Evolutionary conservation across 2,888 invertebrate genomes (phyloP).

Genomic region (Drosophila neotestacea): DNA sequence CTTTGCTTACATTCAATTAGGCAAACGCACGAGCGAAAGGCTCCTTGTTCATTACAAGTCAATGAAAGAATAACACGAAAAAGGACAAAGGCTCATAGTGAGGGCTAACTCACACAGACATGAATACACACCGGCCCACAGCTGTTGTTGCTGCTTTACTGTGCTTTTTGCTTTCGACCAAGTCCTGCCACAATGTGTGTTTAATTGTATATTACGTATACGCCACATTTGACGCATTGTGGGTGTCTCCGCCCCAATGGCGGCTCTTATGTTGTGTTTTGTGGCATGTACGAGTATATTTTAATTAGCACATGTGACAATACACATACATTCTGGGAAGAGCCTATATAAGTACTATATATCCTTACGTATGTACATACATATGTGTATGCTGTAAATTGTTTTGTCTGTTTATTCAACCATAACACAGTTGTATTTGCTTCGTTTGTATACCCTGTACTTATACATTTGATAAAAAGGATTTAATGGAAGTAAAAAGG

Average conservation of each 20-base stretch:
- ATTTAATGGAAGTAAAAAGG: no score
- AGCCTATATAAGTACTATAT: slow-evolving; percentile 12
- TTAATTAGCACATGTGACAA: slow-evolving; percentile 65
- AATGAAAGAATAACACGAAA: slow-evolving; percentile 49
- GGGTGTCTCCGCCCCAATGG: slow-evolving; percentile 18
- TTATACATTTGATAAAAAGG: neutral
- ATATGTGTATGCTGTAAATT: slow-evolving; percentile 31
- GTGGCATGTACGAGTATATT: slow-evolving; percentile 54
- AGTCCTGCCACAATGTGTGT: slow-evolving; percentile 46
- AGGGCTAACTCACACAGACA: neutral
- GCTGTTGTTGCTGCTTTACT: slow-evolving; percentile 2
- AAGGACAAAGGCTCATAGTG: slow-evolving; percentile 18
- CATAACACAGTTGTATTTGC: slow-evolving; percentile 19
- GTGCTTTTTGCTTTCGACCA: slow-evolving; percentile 14
- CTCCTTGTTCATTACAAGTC: slow-evolving; percentile 36
- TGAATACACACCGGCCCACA: slow-evolving; percentile 11
- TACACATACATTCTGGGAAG: neutral
- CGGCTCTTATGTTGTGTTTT: slow-evolving; percentile 26
- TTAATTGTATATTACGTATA: slow-evolving; percentile 73
- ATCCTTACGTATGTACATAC: slow-evolving; percentile 5
- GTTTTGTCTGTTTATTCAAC: slow-evolving; percentile 28
- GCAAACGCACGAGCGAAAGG: slow-evolving; percentile 57
- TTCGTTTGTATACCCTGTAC: slow-evolving; percentile 15
- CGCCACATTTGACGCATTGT: slow-evolving; percentile 72
- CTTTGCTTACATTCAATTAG: slow-evolving; percentile 77